Conservation (phyloP, 2,797 vertebrate species). For the Thunnus albacares region DNA sequence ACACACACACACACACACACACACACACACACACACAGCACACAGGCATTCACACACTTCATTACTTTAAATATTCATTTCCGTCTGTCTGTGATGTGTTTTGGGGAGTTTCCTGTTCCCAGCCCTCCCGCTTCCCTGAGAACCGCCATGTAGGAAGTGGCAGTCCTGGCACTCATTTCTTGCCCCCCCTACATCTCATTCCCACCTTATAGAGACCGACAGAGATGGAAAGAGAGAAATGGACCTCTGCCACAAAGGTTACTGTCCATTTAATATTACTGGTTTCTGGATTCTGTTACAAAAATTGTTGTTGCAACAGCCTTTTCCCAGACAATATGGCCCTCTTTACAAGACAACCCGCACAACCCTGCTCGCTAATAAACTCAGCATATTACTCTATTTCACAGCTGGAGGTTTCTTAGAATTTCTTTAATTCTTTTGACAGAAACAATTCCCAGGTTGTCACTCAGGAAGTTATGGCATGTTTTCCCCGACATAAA, state of each 20-base stretch:
- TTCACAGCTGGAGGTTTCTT: conserved; percentile 75
- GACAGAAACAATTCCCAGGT: conserved; percentile 68
- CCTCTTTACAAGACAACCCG: conserved; percentile 55
- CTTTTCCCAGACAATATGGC: conserved; percentile 69
- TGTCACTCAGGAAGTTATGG: conserved; percentile 58
- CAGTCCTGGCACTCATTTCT: conserved; percentile 72
- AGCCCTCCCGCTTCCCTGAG: conserved; percentile 81
- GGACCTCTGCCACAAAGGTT: conserved; percentile 53
- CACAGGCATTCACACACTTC: conserved; percentile 61
- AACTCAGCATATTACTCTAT: conserved; percentile 68
- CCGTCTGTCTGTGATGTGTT: conserved; percentile 81
- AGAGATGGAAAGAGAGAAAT: conserved; percentile 38
- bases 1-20: conserved; percentile 38
- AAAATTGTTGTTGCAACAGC: conserved; percentile 57
- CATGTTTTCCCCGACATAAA: conserved; percentile 62
- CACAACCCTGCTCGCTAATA: conserved; percentile 65
- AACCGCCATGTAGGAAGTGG: conserved; percentile 82
- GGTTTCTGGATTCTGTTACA: conserved; percentile 60
- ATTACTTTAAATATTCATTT: conserved; percentile 85
- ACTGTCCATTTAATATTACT: conserved; percentile 66
- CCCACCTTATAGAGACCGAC: conserved; percentile 50
- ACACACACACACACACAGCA: conserved; percentile 30
- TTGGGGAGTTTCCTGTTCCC: conserved; percentile 82
- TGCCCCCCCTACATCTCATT: conserved; percentile 57
- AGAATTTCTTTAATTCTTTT: conserved; percentile 70